phyloP scores from a whole-genome alignment of 2,888 invertebrate species.

The Tetanocera ferruginea region DNA sequence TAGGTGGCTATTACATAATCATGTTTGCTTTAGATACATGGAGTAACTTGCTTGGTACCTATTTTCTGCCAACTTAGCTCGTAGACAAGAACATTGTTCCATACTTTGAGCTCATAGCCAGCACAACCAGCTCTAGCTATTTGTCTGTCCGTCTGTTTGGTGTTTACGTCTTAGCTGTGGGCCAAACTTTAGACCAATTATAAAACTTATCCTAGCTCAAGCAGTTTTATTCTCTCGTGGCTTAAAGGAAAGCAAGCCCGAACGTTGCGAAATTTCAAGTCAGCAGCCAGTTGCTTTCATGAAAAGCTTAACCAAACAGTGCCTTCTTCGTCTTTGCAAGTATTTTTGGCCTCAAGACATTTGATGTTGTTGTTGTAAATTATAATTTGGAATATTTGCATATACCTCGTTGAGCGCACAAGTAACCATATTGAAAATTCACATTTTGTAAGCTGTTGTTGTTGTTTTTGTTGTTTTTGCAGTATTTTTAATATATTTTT shows the following conservation, averaged over 20 bases:
- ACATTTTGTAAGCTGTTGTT: neutral
- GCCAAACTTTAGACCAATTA: too few relatives aligned
- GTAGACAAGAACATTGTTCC: too few relatives aligned
- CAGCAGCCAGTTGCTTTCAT: neutral
- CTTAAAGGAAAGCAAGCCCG: neutral
- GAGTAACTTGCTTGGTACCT: too few relatives aligned
- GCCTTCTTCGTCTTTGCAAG: neutral
- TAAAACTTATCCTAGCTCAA: too few relatives aligned
- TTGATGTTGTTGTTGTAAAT: neutral
- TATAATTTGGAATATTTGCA: conserved; percentile 20
- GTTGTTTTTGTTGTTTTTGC: conserved; percentile 1
- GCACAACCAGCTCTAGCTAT: too few relatives aligned
- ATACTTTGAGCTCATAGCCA: too few relatives aligned
- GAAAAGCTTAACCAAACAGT: neutral
- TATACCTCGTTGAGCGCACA: conserved; percentile 5
- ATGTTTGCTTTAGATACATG: too few relatives aligned
- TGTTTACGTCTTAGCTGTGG: neutral
- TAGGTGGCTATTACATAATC: too few relatives aligned
- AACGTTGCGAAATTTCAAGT: neutral
- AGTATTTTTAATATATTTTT: neutral
- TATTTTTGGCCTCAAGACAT: neutral
- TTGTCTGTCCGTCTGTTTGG: neutral
- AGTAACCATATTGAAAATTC: conserved; percentile 2
- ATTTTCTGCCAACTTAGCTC: too few relatives aligned
- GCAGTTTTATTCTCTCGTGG: neutral